These are phyloP conservation scores for Mormyrus iriodes DNA, from an alignment of 2,113 vertebrate species.

Conservation along the genomic window DNA sequence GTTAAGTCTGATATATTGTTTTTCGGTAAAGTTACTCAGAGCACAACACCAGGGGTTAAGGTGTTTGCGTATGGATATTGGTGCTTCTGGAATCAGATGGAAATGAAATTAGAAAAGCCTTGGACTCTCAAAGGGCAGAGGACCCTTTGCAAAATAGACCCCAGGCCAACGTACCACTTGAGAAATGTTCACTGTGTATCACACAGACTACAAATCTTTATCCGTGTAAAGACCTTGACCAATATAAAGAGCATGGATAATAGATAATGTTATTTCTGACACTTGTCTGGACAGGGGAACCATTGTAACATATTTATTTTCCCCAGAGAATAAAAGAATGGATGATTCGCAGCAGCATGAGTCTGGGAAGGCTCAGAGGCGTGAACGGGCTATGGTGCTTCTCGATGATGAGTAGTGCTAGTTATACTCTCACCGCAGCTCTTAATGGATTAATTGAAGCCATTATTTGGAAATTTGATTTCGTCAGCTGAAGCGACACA, in stretches of 20 bases:
- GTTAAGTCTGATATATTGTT: neutral
- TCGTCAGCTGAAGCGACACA: neutral
- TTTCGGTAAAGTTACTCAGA: neutral
- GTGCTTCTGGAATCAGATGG: neutral
- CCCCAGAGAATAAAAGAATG: neutral
- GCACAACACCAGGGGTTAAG: neutral
- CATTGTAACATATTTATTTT: constrained; percentile 1
- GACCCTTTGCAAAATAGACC: neutral
- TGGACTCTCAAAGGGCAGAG: neutral
- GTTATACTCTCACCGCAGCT: neutral
- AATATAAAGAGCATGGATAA: constrained; percentile 2
- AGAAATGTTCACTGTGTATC: neutral
- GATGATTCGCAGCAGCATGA: no score
- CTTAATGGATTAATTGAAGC: neutral
- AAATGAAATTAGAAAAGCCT: neutral
- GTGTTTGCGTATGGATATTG: neutral
- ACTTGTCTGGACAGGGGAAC: neutral
- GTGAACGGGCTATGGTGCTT: neutral
- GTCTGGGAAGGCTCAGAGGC: neutral
- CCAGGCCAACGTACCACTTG: neutral
- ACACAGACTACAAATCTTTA: neutral
- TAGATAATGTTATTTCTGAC: neutral
- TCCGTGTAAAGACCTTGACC: neutral
- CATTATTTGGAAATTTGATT: neutral
- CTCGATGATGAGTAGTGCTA: neutral